Evolutionary conservation across 2,113 vertebrate species (phyloP).

Genomic region (Gymnobelideus leadbeateri): DNA sequence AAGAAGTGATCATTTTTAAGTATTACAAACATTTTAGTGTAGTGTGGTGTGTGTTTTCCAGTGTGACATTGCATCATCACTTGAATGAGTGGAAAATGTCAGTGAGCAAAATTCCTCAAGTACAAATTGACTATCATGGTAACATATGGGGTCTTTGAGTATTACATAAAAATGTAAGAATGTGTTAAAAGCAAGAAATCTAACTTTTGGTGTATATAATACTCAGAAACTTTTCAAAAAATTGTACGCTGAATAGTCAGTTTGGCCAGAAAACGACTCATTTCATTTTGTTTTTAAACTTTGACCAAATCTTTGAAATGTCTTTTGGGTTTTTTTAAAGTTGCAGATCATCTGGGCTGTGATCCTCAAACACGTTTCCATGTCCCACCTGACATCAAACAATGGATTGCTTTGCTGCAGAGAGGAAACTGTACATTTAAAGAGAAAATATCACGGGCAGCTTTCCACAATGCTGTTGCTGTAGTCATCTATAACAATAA

Average conservation of each 20-base stretch:
- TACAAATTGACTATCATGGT: not conserved
- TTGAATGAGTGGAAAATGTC: not conserved
- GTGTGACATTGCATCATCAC: not conserved
- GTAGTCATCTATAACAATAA: slow-evolving; percentile 98
- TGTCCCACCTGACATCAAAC: slow-evolving; percentile 92
- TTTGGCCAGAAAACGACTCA: not conserved
- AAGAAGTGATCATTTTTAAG: not conserved
- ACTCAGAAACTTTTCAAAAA: not conserved
- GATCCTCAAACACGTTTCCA: slow-evolving; percentile 94
- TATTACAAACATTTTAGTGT: not conserved
- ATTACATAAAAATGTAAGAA: not conserved
- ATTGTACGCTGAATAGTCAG: not conserved
- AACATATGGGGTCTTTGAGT: not conserved
- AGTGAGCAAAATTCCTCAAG: not conserved
- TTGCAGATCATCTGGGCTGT: slow-evolving; percentile 95
- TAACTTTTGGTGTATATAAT: not conserved
- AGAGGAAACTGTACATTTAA: slow-evolving; percentile 97
- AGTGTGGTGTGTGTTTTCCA: too few species aligned
- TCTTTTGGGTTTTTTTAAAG: slow-evolving; percentile 77
- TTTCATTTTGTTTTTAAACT: slow-evolving; percentile 36
- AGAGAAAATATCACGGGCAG: slow-evolving; percentile 96
- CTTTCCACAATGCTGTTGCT: slow-evolving; percentile 93
- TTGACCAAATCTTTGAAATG: not conserved
- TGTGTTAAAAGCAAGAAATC: not conserved
- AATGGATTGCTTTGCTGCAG: slow-evolving; percentile 97